Evolutionary conservation across 1,140 invertebrate species (phyloP), one percentile per base, ranked within the genome.

Genomic region (Drosophila bifasciata): DNA sequence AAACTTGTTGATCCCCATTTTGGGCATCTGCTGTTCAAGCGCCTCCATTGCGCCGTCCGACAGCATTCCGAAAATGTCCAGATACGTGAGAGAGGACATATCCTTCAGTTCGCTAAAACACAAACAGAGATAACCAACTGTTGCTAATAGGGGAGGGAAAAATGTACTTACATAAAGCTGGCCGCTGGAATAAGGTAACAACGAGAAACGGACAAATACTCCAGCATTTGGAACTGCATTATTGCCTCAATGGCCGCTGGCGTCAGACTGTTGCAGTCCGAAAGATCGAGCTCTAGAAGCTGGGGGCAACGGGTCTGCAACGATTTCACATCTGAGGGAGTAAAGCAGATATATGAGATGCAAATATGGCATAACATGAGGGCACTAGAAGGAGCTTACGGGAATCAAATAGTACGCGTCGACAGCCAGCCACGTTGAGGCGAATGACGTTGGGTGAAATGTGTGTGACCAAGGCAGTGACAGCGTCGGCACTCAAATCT

Each of bases 261-360:
- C 0, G 95, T 95, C 1, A 98, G 89, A 17, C 93, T 91, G n/a
- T 95, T 94, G 69, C 96, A 96, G 92, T 98, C 97, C 56, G 96
- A 97, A 45, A 98, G 88, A 92, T 98, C 97, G 44, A 98, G 92
- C 92, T 97, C 96, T 32, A 95, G 91, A n/a, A 98, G 92, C 41
- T 94, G 92, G 0, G 95, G 93, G 90, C 96, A 97, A 8, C 94
- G 93, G 25, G 91, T 91, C 1, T 94, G 93, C 45, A 97, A 92
- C 39, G 93, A 91, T 11, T 90, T 79, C 13, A 98, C 92, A 93
- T 96, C 96, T 97, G 91, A 21, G 41, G 0, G 19, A 23, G 32
- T 36, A 13, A 13, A 36, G 32, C 11, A 36, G 11, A 36, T 11
- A 5, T 36, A 36, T 36, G 32, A 36, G 11, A 13, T 36, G 52